phyloP scores from a whole-genome alignment of 2,797 vertebrate genomes.

The Lutjanus campechanus region DNA sequence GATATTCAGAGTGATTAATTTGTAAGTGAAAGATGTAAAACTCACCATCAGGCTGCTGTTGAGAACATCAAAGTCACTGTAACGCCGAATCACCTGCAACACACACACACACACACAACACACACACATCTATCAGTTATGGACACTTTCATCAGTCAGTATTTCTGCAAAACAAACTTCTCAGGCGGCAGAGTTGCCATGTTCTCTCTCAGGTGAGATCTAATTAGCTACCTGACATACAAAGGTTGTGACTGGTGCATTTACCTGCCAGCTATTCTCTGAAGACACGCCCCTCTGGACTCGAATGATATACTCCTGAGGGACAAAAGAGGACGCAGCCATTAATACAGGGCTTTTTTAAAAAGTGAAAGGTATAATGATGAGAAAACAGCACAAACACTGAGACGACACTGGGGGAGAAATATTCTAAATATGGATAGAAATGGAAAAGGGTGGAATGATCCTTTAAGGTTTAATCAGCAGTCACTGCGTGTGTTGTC shows the following conservation, averaged over 20 bases:
- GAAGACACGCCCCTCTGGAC: slow-evolving; percentile 95
- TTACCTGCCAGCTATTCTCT: slow-evolving; percentile 98
- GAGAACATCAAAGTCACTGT: slow-evolving; percentile 97
- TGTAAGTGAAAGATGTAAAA: slow-evolving; percentile 4
- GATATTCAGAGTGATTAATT: not conserved
- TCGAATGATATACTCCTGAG: slow-evolving; percentile 96
- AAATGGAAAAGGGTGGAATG: not conserved
- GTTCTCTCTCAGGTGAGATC: not conserved
- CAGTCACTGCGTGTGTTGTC: not conserved
- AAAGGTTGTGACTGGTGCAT: slow-evolving; percentile 33
- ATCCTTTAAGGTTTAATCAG: not conserved
- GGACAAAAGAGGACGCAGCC: slow-evolving; percentile 17
- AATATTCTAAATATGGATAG: not conserved
- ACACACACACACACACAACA: slow-evolving; percentile 42
- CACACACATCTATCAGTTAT: slow-evolving; percentile 1
- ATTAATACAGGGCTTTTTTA: not conserved
- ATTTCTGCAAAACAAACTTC: slow-evolving; percentile 7
- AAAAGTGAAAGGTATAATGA: not conserved
- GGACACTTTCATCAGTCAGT: not conserved
- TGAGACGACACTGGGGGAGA: not conserved
- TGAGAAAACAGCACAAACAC: no score
- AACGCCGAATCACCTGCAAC: slow-evolving; percentile 94
- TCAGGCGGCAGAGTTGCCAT: not conserved
- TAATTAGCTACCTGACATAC: not conserved
- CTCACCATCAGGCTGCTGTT: slow-evolving; percentile 97